Evolutionary conservation across 1,140 invertebrate genomes (phyloP).

Genomic region (Saxidomus purpurata): DNA sequence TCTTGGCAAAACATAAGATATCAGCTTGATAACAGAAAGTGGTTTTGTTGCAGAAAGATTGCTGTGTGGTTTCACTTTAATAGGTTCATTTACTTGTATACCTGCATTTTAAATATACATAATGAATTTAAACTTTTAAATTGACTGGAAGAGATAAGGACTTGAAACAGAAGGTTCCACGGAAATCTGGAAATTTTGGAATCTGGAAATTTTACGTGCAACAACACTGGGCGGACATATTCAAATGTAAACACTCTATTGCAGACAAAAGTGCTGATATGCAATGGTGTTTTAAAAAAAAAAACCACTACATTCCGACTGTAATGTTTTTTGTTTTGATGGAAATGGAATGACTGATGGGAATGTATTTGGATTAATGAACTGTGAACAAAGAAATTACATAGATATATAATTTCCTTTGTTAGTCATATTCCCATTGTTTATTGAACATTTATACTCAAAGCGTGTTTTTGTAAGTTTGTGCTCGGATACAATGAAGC

Average conservation of each 20-base stretch:
- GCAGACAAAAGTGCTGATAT: too few relatives aligned
- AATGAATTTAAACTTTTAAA: constrained; percentile 6
- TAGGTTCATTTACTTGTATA: background rate
- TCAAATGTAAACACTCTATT: background rate
- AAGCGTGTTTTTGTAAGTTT: background rate
- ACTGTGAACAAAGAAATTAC: background rate
- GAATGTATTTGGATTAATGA: background rate
- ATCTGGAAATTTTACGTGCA: background rate
- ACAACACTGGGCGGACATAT: background rate
- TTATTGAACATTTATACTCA: too few relatives aligned
- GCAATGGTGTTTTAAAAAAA: too few relatives aligned
- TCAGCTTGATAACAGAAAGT: background rate
- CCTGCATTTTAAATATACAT: too few relatives aligned
- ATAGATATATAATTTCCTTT: too few relatives aligned
- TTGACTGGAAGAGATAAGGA: background rate
- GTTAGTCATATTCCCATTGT: too few relatives aligned
- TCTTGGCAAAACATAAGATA: constrained; percentile 27
- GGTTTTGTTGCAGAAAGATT: background rate
- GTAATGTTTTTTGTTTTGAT: background rate
- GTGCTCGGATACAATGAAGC: constrained; percentile 17
- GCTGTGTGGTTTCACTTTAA: constrained; percentile 4
- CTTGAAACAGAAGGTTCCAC: background rate
- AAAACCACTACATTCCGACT: background rate
- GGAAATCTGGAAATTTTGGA: too few relatives aligned
- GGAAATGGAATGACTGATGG: background rate